These are phyloP conservation scores for Lepilemur ruficaudatus DNA, from an alignment of 2,797 vertebrate genomes.

Conservation along the genomic window DNA sequence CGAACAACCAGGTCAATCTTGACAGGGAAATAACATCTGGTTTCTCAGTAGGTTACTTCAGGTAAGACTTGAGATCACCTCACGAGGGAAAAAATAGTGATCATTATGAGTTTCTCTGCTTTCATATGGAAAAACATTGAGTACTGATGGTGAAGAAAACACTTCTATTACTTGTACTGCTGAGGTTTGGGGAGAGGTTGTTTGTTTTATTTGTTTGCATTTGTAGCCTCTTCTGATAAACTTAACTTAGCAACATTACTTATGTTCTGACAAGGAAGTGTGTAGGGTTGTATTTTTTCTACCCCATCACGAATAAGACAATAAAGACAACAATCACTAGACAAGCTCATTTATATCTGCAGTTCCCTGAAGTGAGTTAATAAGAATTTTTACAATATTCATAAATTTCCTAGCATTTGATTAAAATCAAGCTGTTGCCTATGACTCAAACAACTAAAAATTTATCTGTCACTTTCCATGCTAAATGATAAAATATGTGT, in stretches of 20 bases:
- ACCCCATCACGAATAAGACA: background rate
- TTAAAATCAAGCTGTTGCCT: background rate
- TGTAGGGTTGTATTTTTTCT: background rate
- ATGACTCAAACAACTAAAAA: background rate
- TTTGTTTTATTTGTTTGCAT: background rate
- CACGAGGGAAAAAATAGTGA: background rate
- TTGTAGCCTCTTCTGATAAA: background rate
- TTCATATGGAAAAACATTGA: background rate
- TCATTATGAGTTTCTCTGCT: background rate
- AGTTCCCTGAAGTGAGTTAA: background rate
- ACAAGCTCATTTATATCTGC: background rate
- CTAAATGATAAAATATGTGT: conserved; percentile 33
- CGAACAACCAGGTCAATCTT: background rate
- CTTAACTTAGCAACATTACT: background rate
- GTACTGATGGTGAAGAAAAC: background rate
- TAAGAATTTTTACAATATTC: background rate
- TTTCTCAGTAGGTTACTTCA: background rate
- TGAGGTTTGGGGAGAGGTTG: background rate
- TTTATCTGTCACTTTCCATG: background rate
- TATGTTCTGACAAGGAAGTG: background rate
- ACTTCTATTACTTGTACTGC: background rate
- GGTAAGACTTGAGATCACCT: background rate
- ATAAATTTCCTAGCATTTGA: background rate
- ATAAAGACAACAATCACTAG: background rate
- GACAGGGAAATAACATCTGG: background rate